Base-by-base conservation (phyloP, 2,113 vertebrate species). In the Atrichornis clamosus region DNA sequence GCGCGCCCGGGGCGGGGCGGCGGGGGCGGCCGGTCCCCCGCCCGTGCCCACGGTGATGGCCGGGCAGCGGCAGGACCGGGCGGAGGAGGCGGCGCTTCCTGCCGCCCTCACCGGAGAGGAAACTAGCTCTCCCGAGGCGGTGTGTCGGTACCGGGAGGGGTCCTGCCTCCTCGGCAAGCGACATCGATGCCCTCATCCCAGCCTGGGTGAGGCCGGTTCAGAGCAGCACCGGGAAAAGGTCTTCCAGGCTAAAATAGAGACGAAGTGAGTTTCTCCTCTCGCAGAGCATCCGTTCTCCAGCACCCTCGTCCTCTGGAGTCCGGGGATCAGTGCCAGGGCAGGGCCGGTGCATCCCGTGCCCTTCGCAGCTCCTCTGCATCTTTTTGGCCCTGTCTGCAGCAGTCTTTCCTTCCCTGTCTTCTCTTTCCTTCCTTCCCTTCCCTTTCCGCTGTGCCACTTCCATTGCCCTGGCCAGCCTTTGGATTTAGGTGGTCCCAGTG, bases 21-120 rank as follows among this genome's bases (percentile, higher is more conserved):
- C 28, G 50, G 46, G 59, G 75, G 75, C 60, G 76, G 64, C 69
- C 55, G 46, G 27, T 37, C 58, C 53, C 67, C 77, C n/a, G 28
- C 17, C 76, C 33, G 64, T 80, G 50, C 52, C 85, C 65, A 13
- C 20, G 85, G 56, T 55, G 84, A 58, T 37, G 70, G 70, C 64
- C 53, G 46, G 95, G 64, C 78, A 84, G 87, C 79, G 53, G 60
- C 47, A 10, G 74, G 79, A 84, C 59, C 60, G 59, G 64, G 56
- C 27, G 63, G 50, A 68, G 88, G 63, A 59, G 88, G 93, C 49
- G 93, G 85, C 22, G 91, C 78, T 89, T 91, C 88, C 82, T 80
- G 85, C 68, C 56, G 50, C 63, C 53, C 39, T 70, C 49, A 22
- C 47, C 23, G 62, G 53, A 5, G 75, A 62, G 90, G 76, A 73